Percentiles rank a stretch among this genome's conserved stretches.
Conservation (phyloP, 2,113 vertebrate species). For the Cochlearius cochlearius region DNA sequence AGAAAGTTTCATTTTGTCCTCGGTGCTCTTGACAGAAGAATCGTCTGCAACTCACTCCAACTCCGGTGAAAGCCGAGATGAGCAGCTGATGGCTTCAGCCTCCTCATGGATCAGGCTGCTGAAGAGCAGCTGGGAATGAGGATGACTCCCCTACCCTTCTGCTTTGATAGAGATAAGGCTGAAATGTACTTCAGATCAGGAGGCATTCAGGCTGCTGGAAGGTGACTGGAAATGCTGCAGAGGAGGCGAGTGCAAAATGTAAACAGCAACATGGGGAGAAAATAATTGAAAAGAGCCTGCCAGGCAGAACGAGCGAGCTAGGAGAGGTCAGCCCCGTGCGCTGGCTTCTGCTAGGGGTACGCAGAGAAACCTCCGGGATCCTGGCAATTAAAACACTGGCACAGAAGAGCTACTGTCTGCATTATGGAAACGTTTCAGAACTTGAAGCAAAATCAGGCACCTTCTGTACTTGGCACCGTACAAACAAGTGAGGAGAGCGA, state of each 20-base stretch:
- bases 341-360: background rate
- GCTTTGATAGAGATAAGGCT: conserved; percentile 58
- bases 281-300: conserved; percentile 13
- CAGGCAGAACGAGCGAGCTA: background rate
- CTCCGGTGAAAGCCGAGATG: background rate
- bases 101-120: background rate
- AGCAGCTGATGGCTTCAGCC: background rate
- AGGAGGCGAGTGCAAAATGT: background rate
- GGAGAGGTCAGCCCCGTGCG: background rate
- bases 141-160: background rate
- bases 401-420: background rate
- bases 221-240: background rate
- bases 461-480: background rate
- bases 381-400: background rate
- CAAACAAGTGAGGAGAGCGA: background rate
- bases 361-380: background rate
- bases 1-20: conserved; percentile 28
- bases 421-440: background rate
- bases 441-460: background rate
- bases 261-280: conserved; percentile 30
- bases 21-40: conserved; percentile 38
- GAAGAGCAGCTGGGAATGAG: background rate
- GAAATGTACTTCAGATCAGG: conserved; percentile 7
- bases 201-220: background rate
- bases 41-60: background rate